phyloP scores from a whole-genome alignment of 2,888 invertebrate genomes.

The Nymphalis c-album region DNA sequence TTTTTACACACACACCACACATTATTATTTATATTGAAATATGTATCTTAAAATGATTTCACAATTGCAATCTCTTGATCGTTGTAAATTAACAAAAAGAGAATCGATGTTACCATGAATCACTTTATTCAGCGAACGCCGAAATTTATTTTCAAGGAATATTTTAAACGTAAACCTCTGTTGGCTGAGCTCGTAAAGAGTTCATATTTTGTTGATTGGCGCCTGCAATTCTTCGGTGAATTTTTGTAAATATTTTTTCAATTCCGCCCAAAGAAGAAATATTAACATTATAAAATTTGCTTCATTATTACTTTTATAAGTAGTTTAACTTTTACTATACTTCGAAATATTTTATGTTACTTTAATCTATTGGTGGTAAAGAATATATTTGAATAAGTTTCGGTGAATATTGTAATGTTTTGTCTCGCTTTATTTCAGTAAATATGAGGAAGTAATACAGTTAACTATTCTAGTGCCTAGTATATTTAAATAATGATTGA shows the following conservation, averaged over 20 bases:
- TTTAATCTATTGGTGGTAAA: too few species aligned
- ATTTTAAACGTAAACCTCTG: slow-evolving; percentile 19
- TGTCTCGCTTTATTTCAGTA: too few species aligned
- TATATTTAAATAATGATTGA: too few species aligned
- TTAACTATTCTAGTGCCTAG: too few species aligned
- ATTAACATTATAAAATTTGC: not conserved
- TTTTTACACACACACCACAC: too few species aligned
- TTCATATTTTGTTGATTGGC: slow-evolving; percentile 38
- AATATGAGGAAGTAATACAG: too few species aligned
- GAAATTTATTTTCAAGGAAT: slow-evolving; percentile 26
- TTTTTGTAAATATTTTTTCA: slow-evolving; percentile 26
- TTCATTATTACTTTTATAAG: not conserved
- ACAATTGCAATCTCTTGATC: not conserved
- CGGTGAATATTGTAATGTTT: too few species aligned
- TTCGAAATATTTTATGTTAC: too few species aligned
- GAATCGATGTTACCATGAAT: slow-evolving; percentile 28
- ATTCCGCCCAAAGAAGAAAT: too few species aligned
- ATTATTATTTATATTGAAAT: too few species aligned
- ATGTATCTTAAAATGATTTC: not conserved
- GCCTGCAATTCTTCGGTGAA: slow-evolving; percentile 26
- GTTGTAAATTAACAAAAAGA: slow-evolving; percentile 8
- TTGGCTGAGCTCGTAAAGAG: slow-evolving; percentile 29
- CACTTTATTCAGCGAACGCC: slow-evolving; percentile 25
- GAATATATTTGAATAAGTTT: too few species aligned
- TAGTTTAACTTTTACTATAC: not conserved